Conservation (phyloP, 2,797 vertebrate species). For the Intellagama lesueurii region DNA sequence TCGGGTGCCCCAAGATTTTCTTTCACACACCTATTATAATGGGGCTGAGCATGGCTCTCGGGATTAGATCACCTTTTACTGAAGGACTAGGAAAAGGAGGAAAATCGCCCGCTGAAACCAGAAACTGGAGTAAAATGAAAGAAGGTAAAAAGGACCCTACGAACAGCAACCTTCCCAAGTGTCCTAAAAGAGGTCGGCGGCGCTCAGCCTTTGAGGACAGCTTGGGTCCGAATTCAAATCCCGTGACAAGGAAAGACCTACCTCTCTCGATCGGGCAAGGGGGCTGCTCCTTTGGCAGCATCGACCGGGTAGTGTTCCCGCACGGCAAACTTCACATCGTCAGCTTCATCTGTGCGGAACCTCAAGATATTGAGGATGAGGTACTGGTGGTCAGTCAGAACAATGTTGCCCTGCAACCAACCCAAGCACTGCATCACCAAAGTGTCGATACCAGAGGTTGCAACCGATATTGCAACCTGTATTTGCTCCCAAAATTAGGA, state of each 20-base stretch:
- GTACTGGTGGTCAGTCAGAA: slow-evolving; percentile 93
- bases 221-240: rapidly evolving
- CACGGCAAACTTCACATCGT: slow-evolving; percentile 95
- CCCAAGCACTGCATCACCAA: not conserved
- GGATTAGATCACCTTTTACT: not conserved
- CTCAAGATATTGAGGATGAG: slow-evolving; percentile 94
- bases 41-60: not conserved
- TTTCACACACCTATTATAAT: not conserved
- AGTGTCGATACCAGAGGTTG: rapidly evolving
- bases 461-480: not conserved
- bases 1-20: not conserved
- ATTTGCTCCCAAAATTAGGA: not conserved
- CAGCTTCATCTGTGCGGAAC: slow-evolving; percentile 89
- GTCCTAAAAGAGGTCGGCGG: not conserved
- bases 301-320: slow-evolving; percentile 92
- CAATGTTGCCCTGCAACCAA: slow-evolving; percentile 90
- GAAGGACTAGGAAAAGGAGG: not conserved
- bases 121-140: not conserved
- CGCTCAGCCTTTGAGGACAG: not conserved
- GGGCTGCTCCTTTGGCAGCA: slow-evolving; percentile 82
- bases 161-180: not conserved
- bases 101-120: too few species aligned
- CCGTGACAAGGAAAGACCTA: slow-evolving; percentile 46
- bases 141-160: not conserved
- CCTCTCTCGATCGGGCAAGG: slow-evolving; percentile 88